These are phyloP conservation scores for Cydia strobilella DNA, from an alignment of 1,140 invertebrate genomes.

Conservation along the genomic window DNA sequence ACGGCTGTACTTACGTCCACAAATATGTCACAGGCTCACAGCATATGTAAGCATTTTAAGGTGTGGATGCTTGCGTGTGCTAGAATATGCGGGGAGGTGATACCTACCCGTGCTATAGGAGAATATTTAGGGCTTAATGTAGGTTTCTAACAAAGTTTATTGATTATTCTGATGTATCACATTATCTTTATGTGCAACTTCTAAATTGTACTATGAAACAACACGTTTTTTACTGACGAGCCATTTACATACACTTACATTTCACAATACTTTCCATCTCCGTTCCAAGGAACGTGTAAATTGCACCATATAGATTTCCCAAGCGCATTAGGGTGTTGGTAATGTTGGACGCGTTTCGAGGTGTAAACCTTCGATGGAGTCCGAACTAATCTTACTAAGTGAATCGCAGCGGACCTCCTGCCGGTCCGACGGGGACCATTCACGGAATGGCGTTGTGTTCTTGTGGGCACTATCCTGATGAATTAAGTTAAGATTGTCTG, in stretches of 20 bases:
- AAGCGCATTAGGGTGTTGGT: conserved; percentile 46
- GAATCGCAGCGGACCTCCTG: conserved; percentile 46
- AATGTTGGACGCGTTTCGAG: conserved; percentile 51
- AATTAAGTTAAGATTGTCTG: conserved; percentile 26
- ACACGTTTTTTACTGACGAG: neutral
- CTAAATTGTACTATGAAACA: neutral
- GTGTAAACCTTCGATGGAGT: conserved; percentile 49
- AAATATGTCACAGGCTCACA: no score
- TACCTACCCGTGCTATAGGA: no score
- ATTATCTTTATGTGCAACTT: neutral
- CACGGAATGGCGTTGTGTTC: conserved; percentile 26
- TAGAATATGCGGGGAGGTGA: no score
- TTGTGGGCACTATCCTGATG: conserved; percentile 26
- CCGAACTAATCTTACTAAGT: conserved; percentile 59
- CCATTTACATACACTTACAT: conserved; percentile 17
- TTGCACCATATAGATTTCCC: conserved; percentile 36
- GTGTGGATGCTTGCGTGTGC: no score
- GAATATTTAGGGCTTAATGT: no score
- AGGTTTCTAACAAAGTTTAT: no score
- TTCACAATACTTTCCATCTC: conserved; percentile 26
- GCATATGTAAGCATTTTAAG: no score
- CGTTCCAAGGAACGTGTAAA: conserved; percentile 28
- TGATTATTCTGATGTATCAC: no score
- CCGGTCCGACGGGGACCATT: conserved; percentile 26
- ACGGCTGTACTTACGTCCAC: no score